A percentile compares a stretch with the other conserved stretches of the same genome.
These are phyloP conservation scores for Brachionus rotundiformis DNA, from an alignment of 1,140 invertebrate species.

Conservation along the genomic window DNA sequence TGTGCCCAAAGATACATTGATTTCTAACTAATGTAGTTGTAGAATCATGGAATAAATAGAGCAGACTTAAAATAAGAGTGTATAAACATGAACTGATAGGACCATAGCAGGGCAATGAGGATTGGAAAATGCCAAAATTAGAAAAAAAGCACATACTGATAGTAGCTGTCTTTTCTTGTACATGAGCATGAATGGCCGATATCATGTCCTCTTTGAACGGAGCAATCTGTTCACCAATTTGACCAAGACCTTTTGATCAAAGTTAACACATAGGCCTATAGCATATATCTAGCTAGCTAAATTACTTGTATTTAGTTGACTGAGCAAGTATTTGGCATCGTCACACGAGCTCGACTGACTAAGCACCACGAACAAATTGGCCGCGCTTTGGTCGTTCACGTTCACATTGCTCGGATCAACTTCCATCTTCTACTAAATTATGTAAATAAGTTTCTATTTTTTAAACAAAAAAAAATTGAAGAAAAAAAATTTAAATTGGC, in stretches of 20 bases:
- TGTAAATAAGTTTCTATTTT: background rate
- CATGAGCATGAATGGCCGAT: background rate
- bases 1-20: too few relatives aligned
- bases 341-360: constrained; percentile 2
- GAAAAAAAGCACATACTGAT: background rate
- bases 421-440: constrained; percentile 35
- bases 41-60: too few relatives aligned
- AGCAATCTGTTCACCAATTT: background rate
- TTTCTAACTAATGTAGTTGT: too few relatives aligned
- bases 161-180: background rate
- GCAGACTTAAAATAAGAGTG: too few relatives aligned
- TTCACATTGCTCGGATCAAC: constrained; percentile 1
- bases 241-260: background rate
- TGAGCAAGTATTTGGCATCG: constrained; percentile 22
- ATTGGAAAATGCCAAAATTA: background rate
- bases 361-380: constrained; percentile 18
- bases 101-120: too few relatives aligned
- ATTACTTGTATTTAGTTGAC: constrained; percentile 18
- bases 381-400: background rate
- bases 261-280: background rate
- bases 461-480: background rate
- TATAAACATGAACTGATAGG: too few relatives aligned
- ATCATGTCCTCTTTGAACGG: background rate
- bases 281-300: background rate
- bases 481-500: background rate